Base-by-base conservation (phyloP, 1,140 invertebrate genomes). In the Papilio helenus region DNA sequence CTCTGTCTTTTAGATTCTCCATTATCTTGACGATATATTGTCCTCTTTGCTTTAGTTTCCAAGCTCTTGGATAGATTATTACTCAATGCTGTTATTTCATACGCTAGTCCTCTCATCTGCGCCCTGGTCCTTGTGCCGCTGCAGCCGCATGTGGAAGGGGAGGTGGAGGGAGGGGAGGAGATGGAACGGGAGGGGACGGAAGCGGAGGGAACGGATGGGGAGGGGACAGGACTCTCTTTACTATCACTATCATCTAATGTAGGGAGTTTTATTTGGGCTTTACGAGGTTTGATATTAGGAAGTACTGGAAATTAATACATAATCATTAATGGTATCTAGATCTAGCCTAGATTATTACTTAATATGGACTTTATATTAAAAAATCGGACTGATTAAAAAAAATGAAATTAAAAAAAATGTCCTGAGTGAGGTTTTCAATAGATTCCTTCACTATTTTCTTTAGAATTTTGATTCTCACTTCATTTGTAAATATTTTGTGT, bases 271-370 rank as follows among this genome's bases (percentile, higher is more conserved):
- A 94, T 92, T 4, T 86, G 72, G 0, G 92, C 87, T 58, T 93
- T 91, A 0, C 92, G 83, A 2, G 92, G 92, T 61, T 93, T 93
- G 23, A 94, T 94, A 83, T 94, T 94, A 34, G 91, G 90, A 44
- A 90, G 72, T 42, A 88, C 91, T 94, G 88, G n/a, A 87, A 88
- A 3, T n/a, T 23, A 55, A 55, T n/a, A 18, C 14, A 46, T 18
- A 46, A 12, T 12, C 9, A 46, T 46, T 34, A 34, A 3, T 34
- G 4, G 2, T n/a, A n/a, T n/a, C 4, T 34, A 34, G 4, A 34
- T 34, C 34, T 34, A 34, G 34, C 34, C 4, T 34, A 34, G 34
- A 5, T 34, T 34, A 34, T 2, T 34, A 34, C 34, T 34, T 3
- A 34, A 34, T 0, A 4, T 2, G 2, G 4, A 34, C 34, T 34